phyloP scores from a whole-genome alignment of 2,113 vertebrate species.

The Gymnocephalus cernua region DNA sequence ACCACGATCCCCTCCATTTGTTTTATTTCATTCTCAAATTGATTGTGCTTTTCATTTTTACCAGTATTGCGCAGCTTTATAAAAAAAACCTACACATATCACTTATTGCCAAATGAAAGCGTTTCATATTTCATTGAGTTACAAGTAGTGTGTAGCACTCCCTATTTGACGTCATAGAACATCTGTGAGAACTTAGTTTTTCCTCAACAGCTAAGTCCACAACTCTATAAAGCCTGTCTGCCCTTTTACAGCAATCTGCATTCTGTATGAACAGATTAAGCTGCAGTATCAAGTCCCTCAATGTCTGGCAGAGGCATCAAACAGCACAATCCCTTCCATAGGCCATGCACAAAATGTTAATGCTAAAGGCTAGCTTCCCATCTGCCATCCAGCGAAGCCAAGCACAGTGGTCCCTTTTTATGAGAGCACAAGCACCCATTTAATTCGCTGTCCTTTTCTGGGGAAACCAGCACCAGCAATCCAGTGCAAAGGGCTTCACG shows the following conservation, averaged over 20 bases:
- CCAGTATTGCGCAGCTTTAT: background rate
- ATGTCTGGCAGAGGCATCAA: constrained; percentile 69
- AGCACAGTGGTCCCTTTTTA: constrained; percentile 72
- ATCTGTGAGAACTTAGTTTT: constrained; percentile 65
- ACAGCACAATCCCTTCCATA: constrained; percentile 45
- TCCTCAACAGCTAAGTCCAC: constrained; percentile 30
- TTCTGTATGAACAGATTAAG: constrained; percentile 47
- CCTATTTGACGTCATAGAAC: constrained; percentile 38
- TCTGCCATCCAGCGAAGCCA: constrained; percentile 69
- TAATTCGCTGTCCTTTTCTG: constrained; percentile 67
- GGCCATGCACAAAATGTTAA: constrained; percentile 72
- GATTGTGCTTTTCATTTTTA: background rate
- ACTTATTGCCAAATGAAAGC: constrained; percentile 9
- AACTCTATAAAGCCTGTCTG: constrained; percentile 24
- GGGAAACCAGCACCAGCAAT: constrained; percentile 37
- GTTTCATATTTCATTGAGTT: constrained; percentile 23
- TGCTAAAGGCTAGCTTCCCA: constrained; percentile 76
- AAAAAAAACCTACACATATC: constrained; percentile 16
- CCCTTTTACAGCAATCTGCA: constrained; percentile 43
- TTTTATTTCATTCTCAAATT: background rate
- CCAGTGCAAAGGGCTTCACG: constrained; percentile 55
- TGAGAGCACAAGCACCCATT: constrained; percentile 76
- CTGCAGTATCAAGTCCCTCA: constrained; percentile 50
- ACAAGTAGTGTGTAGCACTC: background rate
- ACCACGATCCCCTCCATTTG: background rate